Evolutionary conservation across 2,797 vertebrate genomes (phyloP), one percentile per base, ranked within the genome.

Genomic region (Sebastes matsubarae): DNA sequence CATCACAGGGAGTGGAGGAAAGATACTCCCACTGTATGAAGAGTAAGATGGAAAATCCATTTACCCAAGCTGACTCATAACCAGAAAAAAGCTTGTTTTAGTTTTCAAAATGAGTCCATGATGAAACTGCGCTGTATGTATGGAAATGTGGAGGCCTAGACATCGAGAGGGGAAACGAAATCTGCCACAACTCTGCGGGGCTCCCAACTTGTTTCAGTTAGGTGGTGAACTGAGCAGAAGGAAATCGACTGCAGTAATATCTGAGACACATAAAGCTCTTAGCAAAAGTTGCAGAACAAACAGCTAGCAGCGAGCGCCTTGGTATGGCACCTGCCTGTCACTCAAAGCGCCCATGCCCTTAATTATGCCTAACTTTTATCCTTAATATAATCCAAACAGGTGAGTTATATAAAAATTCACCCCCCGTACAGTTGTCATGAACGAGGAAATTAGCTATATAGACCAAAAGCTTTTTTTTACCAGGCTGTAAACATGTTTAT

Each of bases 41-140:
- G 88, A 88, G 84, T 83, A 86, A 94, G 91, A 94, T 91, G 93
- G 93, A 95, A 94, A 94, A 94, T 91, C 90, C 92, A 92, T 94
- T 94, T 90, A 84, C 87, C 61, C 81, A 22, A 90, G 91, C 87
- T 95, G 93, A 95, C 86, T 94, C 94, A 92, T 89, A 80, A 86
- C 82, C 89, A 83, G 60, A 84, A 83, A 85, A 52, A 18, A 86
- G 25, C 74, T 80, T 86, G 84, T 89, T 87, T 88, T 73, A 84
- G 77, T 80, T 91, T 84, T 89, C 78, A 82, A 85, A 90, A 84
- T 83, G 82, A 86, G 82, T 89, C 86, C 76, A 79, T 68, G 86
- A 90, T 88, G 84, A 91, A 90, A 82, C 82, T 74, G 72, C 36
- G 11, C 72, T 61, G 79, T 79, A 90, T 77, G 81, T 87, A 88